These are phyloP conservation scores for Hylomyscus alleni DNA, from an alignment of 2,797 vertebrate species.

Conservation along the genomic window DNA sequence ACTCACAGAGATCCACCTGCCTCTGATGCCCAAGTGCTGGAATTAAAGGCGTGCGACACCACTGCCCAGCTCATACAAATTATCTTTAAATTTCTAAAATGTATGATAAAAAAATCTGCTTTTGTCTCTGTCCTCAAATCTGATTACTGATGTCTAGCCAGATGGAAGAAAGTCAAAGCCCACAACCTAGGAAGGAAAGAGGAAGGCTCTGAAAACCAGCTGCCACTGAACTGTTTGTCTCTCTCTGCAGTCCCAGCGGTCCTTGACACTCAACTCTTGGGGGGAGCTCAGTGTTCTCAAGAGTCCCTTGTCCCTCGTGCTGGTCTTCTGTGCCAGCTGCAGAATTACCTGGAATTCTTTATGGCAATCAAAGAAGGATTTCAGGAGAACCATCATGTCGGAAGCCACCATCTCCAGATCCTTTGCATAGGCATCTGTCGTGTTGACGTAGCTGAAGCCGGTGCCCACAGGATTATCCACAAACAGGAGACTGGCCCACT, in stretches of 20 bases:
- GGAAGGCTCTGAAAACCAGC: background rate
- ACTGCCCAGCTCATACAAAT: background rate
- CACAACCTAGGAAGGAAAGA: background rate
- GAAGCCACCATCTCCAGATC: conserved; percentile 92
- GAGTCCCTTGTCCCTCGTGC: accelerated
- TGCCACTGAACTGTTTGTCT: no score
- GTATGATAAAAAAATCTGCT: conserved; percentile 2
- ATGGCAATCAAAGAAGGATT: conserved; percentile 91
- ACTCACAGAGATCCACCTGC: background rate
- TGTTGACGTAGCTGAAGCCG: conserved; percentile 95
- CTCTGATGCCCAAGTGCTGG: background rate
- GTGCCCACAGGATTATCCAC: conserved; percentile 98
- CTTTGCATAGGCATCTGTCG: conserved; percentile 89
- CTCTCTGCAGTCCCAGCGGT: background rate
- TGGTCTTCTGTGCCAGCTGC: accelerated
- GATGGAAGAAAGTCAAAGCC: background rate
- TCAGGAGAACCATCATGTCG: conserved; percentile 96
- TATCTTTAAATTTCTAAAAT: conserved; percentile 1
- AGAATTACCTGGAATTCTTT: conserved; percentile 93
- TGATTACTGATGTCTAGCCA: background rate
- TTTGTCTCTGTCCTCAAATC: background rate
- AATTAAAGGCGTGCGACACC: background rate
- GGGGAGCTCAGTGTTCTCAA: background rate
- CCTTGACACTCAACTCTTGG: background rate
- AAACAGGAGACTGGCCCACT: conserved; percentile 94